Percentiles rank a stretch among this genome's conserved stretches.
Evolutionary conservation across 2,888 invertebrate species (phyloP).

Genomic region (Orthonevra nobilis): DNA sequence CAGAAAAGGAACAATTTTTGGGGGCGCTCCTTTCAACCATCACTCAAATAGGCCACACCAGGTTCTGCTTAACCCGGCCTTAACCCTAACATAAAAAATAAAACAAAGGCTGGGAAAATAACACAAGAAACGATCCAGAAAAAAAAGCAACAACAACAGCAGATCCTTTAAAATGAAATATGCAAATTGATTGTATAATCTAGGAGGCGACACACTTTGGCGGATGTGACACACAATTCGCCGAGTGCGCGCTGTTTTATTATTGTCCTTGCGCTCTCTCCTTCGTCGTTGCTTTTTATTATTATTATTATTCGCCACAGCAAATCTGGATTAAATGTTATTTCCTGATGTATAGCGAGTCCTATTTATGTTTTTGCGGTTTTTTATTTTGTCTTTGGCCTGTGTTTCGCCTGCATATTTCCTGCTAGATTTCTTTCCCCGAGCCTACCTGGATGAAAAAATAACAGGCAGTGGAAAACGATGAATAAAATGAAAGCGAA

Average conservation of each 20-base stretch:
- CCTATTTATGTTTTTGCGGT: constrained; percentile 46
- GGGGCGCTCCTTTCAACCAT: constrained; percentile 7
- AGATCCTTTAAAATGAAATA: constrained; percentile 62
- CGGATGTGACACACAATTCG: constrained; percentile 65
- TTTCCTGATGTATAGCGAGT: constrained; percentile 46
- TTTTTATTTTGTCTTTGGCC: neutral
- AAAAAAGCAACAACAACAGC: constrained; percentile 18
- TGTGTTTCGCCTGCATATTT: constrained; percentile 16
- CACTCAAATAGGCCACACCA: constrained; percentile 17
- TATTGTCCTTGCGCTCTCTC: constrained; percentile 53
- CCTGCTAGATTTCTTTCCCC: constrained; percentile 3
- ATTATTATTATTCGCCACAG: constrained; percentile 34
- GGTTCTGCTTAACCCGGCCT: neutral
- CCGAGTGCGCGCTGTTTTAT: constrained; percentile 47
- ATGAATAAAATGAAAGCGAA: constrained; percentile 31
- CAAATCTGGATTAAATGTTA: constrained; percentile 67
- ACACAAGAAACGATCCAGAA: constrained; percentile 11
- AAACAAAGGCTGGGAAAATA: constrained; percentile 20
- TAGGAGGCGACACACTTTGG: constrained; percentile 62
- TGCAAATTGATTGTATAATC: constrained; percentile 67
- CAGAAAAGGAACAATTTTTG: too few relatives aligned
- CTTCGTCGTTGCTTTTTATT: constrained; percentile 2
- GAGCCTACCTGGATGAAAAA: too few relatives aligned
- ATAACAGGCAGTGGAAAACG: neutral
- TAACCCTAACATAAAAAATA: neutral